Base-by-base conservation (phyloP, 2,113 vertebrate species). In the Rhabdomys dilectus region DNA sequence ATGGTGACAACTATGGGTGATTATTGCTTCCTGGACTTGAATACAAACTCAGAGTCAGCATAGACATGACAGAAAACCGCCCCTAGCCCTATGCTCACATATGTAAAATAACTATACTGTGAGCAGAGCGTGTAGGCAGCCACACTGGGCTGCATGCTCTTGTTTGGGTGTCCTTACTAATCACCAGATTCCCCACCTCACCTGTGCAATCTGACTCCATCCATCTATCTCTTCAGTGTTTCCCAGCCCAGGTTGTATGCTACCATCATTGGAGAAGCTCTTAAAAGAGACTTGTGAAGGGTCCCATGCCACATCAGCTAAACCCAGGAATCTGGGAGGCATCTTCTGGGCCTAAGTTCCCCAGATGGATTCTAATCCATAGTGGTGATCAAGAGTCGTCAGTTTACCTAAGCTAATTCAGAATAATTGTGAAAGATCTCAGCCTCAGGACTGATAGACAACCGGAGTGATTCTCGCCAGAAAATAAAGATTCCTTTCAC, bases 41-140 rank as follows among this genome's bases (percentile, higher is more conserved):
- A 91, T 89, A 88, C 78, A 96, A 87, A 86, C 66, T 81, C 66
- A 48, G 68, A 95, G 72, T 86, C 26, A 86, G 70, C 34, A 77
- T 66, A 62, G 48, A 89, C 77, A 48, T 19, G 75, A 62, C n/a
- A 76, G 68, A 39, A 90, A 66, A 72, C 39, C 60, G 45, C 53
- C 48, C 60, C 82, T 88, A 60, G 51, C 24, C 51, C 5, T n/a
- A 1, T 17, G 17, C 58, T 91, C 29, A 82, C 12, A 80, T 45
- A 64, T 16, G 94, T 92, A 66, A 84, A 68, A 75, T 70, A 91
- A 89, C 81, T 58, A 19, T 24, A 75, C 26, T 51, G 3, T 82
- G 68, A 96, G 77, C 58, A 10, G 17, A 58, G 58, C 53, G 1
- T 19, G 36, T 5, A 51, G 36, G 56, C 58, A 48, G 22, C 89